A percentile compares a stretch with the other conserved stretches of the same genome.
These are phyloP conservation scores for Meteorus cinctellus DNA, from an alignment of 2,888 invertebrate genomes.

Conservation along the genomic window DNA sequence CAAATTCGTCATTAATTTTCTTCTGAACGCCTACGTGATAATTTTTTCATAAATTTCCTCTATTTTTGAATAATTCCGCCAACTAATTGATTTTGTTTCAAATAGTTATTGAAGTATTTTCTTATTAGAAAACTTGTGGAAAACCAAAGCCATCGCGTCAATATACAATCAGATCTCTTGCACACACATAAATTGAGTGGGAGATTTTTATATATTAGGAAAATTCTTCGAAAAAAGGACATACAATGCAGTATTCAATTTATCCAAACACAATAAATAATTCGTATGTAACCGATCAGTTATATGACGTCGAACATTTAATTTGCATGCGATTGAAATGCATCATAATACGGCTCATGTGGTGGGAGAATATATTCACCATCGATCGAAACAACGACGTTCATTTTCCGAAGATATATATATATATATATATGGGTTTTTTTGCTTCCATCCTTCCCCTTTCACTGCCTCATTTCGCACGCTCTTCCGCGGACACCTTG, in stretches of 20 bases:
- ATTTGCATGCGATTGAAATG: not conserved
- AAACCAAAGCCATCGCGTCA: not conserved
- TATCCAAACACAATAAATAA: too few relatives aligned
- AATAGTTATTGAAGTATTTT: not conserved
- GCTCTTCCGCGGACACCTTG: not conserved
- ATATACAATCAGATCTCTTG: constrained; percentile 31
- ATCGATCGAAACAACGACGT: not conserved
- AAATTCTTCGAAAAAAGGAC: too few relatives aligned
- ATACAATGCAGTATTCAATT: too few relatives aligned
- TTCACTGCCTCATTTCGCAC: not conserved
- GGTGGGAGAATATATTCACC: not conserved
- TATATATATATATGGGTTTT: not conserved
- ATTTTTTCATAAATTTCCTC: constrained; percentile 11
- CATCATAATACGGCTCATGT: not conserved
- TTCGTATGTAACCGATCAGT: not conserved
- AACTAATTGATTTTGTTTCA: constrained; percentile 11
- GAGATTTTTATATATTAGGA: too few relatives aligned
- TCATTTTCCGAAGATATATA: not conserved
- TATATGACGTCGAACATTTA: not conserved
- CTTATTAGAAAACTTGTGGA: not conserved
- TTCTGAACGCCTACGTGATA: not conserved
- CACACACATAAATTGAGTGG: too few relatives aligned
- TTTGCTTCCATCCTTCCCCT: not conserved
- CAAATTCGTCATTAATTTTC: constrained; percentile 20
- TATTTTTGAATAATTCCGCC: not conserved